Evolutionary conservation across 2,113 vertebrate species (phyloP).

Genomic region (Ramphastos sulfuratus): DNA sequence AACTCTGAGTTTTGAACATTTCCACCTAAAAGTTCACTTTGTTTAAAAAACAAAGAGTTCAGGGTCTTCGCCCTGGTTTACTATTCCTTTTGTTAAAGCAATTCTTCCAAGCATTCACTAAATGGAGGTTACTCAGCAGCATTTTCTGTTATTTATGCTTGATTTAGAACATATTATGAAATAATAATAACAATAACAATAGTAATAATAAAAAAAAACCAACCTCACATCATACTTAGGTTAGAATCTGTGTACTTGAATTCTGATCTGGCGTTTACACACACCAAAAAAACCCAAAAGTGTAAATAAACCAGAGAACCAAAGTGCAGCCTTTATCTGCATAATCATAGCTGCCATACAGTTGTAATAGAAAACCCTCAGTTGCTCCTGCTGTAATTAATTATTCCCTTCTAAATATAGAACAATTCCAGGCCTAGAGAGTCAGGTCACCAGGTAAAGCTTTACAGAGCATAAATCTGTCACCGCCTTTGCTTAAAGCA

Average conservation of each 20-base stretch:
- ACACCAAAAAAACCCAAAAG: background rate
- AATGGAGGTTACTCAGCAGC: background rate
- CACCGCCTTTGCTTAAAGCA: conserved; percentile 29
- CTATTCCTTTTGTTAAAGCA: background rate
- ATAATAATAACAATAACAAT: background rate
- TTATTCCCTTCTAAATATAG: conserved; percentile 40
- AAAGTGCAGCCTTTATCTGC: background rate
- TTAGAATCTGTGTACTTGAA: background rate
- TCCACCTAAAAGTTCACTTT: background rate
- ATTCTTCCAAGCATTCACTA: background rate
- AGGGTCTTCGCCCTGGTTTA: background rate
- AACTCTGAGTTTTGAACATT: background rate
- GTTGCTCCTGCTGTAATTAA: background rate
- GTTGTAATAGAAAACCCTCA: background rate
- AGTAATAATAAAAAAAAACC: background rate
- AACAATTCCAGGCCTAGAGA: background rate
- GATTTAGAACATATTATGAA: background rate
- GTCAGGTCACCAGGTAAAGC: conserved; percentile 50
- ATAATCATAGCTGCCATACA: background rate
- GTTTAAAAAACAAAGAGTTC: background rate
- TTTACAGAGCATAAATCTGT: conserved; percentile 39
- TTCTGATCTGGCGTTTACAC: background rate
- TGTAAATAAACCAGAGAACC: background rate
- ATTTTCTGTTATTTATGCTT: background rate
- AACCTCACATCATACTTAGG: background rate